Percentiles rank a stretch among this genome's conserved stretches.
phyloP scores from a whole-genome alignment of 2,113 vertebrate species.

The Struthidea cinerea region DNA sequence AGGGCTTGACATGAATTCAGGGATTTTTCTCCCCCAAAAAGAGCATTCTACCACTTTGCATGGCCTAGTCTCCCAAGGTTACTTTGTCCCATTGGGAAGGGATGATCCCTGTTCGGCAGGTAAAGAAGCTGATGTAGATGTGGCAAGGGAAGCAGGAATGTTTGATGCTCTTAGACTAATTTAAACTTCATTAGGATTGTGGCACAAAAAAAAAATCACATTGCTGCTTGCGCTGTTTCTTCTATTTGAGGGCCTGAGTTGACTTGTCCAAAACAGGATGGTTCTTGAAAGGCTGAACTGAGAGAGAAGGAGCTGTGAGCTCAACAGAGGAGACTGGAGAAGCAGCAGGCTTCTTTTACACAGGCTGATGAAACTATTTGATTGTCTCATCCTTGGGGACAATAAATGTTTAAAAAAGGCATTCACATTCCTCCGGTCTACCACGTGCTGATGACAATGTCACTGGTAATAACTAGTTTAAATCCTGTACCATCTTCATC shows the following conservation, averaged over 20 bases:
- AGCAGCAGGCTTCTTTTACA: background rate
- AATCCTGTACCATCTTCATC: background rate
- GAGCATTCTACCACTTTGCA: fast-evolving
- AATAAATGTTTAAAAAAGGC: background rate
- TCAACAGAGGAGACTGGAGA: background rate
- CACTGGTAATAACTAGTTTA: background rate
- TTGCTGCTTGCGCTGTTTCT: background rate
- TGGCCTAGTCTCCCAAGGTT: background rate
- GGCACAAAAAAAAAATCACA: background rate
- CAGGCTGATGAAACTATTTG: background rate
- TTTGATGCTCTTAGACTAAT: background rate
- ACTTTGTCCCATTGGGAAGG: background rate
- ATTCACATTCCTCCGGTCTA: background rate
- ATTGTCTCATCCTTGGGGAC: background rate
- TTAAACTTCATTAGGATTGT: background rate
- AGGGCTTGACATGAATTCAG: background rate
- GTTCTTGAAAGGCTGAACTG: background rate
- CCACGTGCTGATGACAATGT: background rate
- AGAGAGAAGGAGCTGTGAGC: background rate
- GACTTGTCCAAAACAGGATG: background rate
- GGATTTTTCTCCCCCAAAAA: background rate
- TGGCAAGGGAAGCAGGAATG: background rate
- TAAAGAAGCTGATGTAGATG: background rate
- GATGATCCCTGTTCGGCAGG: background rate
- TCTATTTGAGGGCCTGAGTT: background rate